Base-by-base conservation (phyloP, 1,140 invertebrate species). In the Drosophila burlai region DNA sequence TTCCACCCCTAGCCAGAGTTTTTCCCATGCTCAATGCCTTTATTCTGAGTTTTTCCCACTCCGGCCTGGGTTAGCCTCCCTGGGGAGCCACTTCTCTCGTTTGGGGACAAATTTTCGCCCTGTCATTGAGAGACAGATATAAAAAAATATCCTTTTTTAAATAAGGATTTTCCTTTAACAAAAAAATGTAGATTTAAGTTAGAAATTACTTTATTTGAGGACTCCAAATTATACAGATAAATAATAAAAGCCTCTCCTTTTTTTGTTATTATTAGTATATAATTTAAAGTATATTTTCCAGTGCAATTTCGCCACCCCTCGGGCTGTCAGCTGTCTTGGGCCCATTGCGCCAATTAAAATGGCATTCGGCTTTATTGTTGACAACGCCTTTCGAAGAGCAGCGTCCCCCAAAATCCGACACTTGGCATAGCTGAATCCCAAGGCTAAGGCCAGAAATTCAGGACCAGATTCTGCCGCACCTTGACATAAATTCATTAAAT, bases 291-390 rank as follows among this genome's bases (percentile, higher is more conserved):
- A 29, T 43, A 18, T 9, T n/a, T 61, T 50, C 7, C 9, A 57
- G 58, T 76, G 59, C 31, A 42, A 9, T 16, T 57, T 21, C 10
- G 0, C 26, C 2, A 29, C 10, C 38, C 16, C 42, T 10, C 26
- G 10, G 46, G 42, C 55, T 80, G 83, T 64, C 76, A 89, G 29
- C 55, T 38, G 40, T 34, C 34, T 31, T 54, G 74, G 74, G 60
- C 69, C 77, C 84, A 57, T 52, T 68, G 81, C 85, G 81, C 69
- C 81, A 89, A 89, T 89, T 89, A 90, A 89, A 90, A 81, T 90
- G 85, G 81, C 78, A 81, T 89, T 89, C 80, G 57, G 76, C 74
- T 74, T 75, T 57, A 71, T 76, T 77, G 83, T 73, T 76, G 67
- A 43, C 55, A 59, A 52, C 47, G 36, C 54, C 40, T 61, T 45